Evolutionary conservation across 2,797 vertebrate genomes (phyloP), one percentile per base, ranked within the genome.

Genomic region (Galago senegalensis): DNA sequence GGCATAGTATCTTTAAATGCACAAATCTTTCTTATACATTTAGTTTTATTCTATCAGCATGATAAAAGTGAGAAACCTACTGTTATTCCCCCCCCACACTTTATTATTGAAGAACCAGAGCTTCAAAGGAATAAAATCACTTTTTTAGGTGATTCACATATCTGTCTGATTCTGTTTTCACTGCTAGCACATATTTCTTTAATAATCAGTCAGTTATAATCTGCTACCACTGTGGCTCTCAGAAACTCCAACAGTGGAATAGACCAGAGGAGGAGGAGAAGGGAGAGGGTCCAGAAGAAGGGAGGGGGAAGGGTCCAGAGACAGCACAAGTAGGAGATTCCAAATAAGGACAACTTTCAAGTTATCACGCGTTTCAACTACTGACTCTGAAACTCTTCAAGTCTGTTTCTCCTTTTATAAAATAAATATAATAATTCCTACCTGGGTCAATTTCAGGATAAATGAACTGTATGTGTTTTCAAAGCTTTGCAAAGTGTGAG

Each of bases 271-370:
- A 60, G 11, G 72, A 60, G 4, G 40, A n/a, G 40, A 76, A 49
- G 49, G 49, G 49, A 49, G 49, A 49, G 13, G 49, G 13, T 14
- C 49, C 13, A 49, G 49, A 49, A 49, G 49, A 60, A 4, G 40
- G 43, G 34, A 70, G 4, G 25, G 31, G 34, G 14, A 89, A 6
- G 7, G 5, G 9, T 29, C 16, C 5, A n/a, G 49, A 69, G n/a
- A n/a, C 13, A 77, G 20, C 14, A 73, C 69, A 86, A 61, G 82
- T 46, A 89, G 20, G 63, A 61, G 34, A 69, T 61, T 89, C 67
- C 43, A 89, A 70, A 75, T 43, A 65, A 90, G 18, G 49, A 61
- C 69, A 46, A 81, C 89, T 70, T 87, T 79, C 43, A 91, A 89
- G 65, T 65, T 73, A 65, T 60, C 60, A 40, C 86, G n/a, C 46